Evolutionary conservation across 1,140 invertebrate genomes (phyloP).

Genomic region (Ptiloglossa arizonensis): DNA sequence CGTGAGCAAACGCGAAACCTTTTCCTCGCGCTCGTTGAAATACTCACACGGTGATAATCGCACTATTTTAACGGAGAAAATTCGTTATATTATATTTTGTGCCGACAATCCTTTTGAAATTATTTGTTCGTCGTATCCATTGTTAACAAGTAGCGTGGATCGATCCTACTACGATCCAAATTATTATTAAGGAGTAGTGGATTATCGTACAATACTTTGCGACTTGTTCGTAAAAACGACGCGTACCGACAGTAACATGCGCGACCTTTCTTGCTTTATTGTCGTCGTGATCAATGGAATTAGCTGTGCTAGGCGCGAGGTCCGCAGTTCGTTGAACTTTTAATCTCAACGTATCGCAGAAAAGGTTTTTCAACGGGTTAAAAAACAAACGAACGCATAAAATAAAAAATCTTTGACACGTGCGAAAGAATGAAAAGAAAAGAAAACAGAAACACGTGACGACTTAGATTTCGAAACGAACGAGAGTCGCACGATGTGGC

Average conservation of each 20-base stretch:
- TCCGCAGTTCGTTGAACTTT: conserved; percentile 46
- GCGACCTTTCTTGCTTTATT: conserved; percentile 10
- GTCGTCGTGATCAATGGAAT: conserved; percentile 26
- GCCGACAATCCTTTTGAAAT: not conserved
- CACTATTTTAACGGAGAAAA: too few species aligned
- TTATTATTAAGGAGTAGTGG: not conserved
- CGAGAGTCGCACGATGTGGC: too few species aligned
- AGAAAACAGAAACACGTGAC: too few species aligned
- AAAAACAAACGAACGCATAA: too few species aligned
- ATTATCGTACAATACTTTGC: not conserved
- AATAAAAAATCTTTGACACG: not conserved
- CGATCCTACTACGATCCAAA: not conserved
- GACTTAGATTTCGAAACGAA: too few species aligned
- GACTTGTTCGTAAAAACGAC: not conserved
- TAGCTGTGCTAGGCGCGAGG: not conserved
- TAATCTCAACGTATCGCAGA: conserved; percentile 18
- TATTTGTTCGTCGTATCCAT: not conserved
- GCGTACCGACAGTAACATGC: not conserved
- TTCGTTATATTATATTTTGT: not conserved
- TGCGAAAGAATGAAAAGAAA: too few species aligned
- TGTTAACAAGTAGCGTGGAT: not conserved
- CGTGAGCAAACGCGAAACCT: not conserved
- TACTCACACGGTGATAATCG: not conserved
- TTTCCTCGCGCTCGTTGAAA: not conserved
- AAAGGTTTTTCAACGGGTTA: not conserved